Base-by-base conservation (phyloP, 2,113 vertebrate species). In the Corydoras maculifer region DNA sequence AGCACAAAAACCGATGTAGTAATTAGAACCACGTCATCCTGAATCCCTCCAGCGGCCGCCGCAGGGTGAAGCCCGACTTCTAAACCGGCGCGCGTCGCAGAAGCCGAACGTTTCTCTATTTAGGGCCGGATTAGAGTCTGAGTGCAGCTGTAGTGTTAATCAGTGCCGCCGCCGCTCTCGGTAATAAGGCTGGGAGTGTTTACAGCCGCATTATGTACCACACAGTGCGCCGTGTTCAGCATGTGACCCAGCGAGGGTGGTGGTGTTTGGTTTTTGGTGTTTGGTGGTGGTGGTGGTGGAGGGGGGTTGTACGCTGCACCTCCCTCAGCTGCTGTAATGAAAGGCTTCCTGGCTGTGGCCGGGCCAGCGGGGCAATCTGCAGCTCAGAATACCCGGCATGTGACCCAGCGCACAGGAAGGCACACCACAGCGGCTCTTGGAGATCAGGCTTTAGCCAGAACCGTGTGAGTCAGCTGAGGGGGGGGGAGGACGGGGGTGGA, bases 331-430 rank as follows among this genome's bases (percentile, higher is more conserved):
- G 48, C 51, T 55, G 48, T 81, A 81, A 81, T 78, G 74, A 78
- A 78, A 81, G 79, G 72, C 69, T 76, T 73, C 74, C 77, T 64
- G 65, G 25, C 70, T 78, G 74, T 69, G 77, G 79, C 58, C 6
- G 71, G 72, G 74, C 70, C 74, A 72, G 50, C 49, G 58, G 66
- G 71, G 74, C 77, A 76, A 49, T 59, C 62, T 76, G 62, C 53
- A 79, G 51, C 77, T 75, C 74, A 79, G 77, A 79, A 79, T 79
- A 79, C 77, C 71, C 58, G 67, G 64, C 49, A 48, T 73, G 58
- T 62, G 72, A 73, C 72, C 64, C 74, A 76, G 71, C 25, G 31
- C 50, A 59, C 69, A 43, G 77, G 72, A 73, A 78, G 73, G 73
- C 70, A 31, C 59, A 72, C 65, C 73, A 69, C 76, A 68, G 53